phyloP scores from a whole-genome alignment of 1,140 invertebrate species.

The Ptiloglossa arizonensis region DNA sequence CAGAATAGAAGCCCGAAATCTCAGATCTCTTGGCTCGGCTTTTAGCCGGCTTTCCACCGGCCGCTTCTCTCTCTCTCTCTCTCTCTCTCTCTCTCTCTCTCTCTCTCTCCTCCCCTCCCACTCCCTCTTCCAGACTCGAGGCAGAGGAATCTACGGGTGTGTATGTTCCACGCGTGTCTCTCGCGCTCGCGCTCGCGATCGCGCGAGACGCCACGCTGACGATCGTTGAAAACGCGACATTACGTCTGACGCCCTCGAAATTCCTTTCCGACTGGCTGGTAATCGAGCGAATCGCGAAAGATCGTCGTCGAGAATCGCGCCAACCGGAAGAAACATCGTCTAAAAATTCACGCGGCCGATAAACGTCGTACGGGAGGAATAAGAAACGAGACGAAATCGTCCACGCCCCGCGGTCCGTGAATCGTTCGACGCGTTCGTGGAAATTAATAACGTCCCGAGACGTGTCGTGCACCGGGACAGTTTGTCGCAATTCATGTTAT shows the following conservation, averaged over 20 bases:
- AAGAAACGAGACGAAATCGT: not conserved
- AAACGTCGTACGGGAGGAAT: not conserved
- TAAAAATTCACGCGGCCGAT: not conserved
- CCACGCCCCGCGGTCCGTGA: too few species aligned
- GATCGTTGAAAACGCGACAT: constrained; percentile 4
- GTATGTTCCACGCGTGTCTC: not conserved
- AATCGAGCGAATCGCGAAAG: constrained; percentile 20
- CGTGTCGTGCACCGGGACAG: too few species aligned
- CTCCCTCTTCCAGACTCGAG: not conserved
- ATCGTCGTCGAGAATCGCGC: not conserved
- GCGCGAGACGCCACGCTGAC: constrained; percentile 18
- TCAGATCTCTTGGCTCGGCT: constrained; percentile 65
- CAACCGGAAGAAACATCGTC: not conserved
- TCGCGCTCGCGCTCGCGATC: not conserved
- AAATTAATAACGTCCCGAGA: constrained; percentile 18
- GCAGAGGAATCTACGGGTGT: not conserved
- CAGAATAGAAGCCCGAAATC: constrained; percentile 74
- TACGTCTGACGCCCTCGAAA: constrained; percentile 28
- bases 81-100: constrained; percentile 24
- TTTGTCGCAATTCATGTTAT: constrained; percentile 10
- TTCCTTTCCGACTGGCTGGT: constrained; percentile 6
- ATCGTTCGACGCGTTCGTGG: not conserved
- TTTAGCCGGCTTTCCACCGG: constrained; percentile 39
- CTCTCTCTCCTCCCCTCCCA: not conserved
- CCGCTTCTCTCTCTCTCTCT: constrained; percentile 58